Percentiles rank a stretch among this genome's conserved stretches.
Conservation (phyloP, 2,113 vertebrate genomes). For the Tupaia chinensis region DNA sequence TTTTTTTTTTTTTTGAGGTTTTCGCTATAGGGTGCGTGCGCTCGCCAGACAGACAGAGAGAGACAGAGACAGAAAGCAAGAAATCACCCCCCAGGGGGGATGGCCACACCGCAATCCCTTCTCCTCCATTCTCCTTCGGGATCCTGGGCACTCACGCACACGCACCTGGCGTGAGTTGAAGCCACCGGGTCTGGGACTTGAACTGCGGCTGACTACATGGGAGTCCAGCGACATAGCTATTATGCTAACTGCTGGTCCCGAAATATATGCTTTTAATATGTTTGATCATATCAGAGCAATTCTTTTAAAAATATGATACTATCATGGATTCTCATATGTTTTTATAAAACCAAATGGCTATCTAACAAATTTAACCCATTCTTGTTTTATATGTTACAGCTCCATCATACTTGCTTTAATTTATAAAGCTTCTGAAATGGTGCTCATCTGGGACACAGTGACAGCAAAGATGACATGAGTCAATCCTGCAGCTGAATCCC, state of each 20-base stretch:
- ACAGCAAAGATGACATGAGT: background rate
- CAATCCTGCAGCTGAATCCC: background rate
- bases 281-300: slow-evolving; percentile 43
- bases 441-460: background rate
- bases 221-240: too few species aligned
- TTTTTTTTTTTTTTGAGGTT: background rate
- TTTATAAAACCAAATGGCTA: slow-evolving; percentile 59
- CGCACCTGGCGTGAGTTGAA: too few species aligned
- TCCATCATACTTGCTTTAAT: slow-evolving; percentile 45
- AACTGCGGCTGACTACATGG: too few species aligned
- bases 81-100: too few species aligned
- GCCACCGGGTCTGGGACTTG: too few species aligned
- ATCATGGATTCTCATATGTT: slow-evolving; percentile 22
- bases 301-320: slow-evolving; percentile 70
- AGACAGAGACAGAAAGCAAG: too few species aligned
- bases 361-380: slow-evolving; percentile 52
- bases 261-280: slow-evolving; percentile 64
- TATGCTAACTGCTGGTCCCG: background rate
- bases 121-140: too few species aligned
- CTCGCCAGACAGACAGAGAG: too few species aligned
- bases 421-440: slow-evolving; percentile 14
- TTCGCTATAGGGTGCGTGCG: too few species aligned
- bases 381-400: slow-evolving; percentile 29
- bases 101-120: too few species aligned
- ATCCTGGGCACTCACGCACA: too few species aligned